These are phyloP conservation scores for Musca vetustissima DNA, from an alignment of 1,140 invertebrate species.

Conservation along the genomic window DNA sequence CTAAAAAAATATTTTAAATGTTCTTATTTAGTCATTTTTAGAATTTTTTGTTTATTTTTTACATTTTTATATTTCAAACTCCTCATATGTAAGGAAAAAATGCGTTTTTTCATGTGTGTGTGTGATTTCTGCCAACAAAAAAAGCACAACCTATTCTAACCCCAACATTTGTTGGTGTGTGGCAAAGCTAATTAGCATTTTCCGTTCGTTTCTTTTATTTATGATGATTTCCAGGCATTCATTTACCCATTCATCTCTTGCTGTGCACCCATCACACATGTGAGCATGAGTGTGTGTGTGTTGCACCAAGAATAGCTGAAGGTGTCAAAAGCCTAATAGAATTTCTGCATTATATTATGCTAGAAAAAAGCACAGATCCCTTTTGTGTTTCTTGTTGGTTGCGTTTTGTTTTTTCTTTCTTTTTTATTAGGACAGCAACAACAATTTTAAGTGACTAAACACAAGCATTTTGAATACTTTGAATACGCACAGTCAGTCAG, in stretches of 20 bases:
- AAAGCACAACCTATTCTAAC: background rate
- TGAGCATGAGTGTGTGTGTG: background rate
- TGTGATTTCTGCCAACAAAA: background rate
- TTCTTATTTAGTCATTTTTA: no score
- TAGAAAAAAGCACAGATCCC: no score
- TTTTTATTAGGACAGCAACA: constrained; percentile 2
- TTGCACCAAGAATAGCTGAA: constrained; percentile 5
- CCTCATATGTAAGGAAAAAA: no score
- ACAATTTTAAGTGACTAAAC: constrained; percentile 14
- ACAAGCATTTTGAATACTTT: background rate
- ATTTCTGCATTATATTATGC: background rate
- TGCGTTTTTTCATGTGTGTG: no score
- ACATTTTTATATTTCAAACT: no score
- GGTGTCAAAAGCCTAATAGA: constrained; percentile 21
- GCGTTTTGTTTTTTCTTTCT: background rate
- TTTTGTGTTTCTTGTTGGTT: background rate
- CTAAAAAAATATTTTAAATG: no score
- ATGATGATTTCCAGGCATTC: no score
- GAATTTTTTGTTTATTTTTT: no score
- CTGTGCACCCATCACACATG: background rate
- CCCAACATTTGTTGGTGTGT: constrained; percentile 27
- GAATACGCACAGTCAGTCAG: background rate
- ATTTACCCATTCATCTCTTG: no score
- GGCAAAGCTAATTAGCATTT: constrained; percentile 26
- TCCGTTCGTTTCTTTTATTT: background rate